phyloP scores from a whole-genome alignment of 2,888 invertebrate species.

The Mesorhabditis belari region DNA sequence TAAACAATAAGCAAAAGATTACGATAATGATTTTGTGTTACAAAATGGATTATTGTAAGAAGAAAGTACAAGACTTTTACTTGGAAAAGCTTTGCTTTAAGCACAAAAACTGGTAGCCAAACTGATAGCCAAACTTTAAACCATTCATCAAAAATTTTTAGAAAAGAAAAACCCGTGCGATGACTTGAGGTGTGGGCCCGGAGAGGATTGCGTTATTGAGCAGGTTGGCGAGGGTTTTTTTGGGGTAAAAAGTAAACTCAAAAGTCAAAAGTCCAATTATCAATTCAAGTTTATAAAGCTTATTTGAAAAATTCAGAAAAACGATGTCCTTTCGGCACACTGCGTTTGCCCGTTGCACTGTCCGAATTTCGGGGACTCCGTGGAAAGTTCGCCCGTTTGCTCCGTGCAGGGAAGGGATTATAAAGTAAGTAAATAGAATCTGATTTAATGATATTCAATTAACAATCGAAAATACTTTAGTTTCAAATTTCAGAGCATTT shows the following conservation, averaged over 20 bases:
- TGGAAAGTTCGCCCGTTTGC: conserved; percentile 64
- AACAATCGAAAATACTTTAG: conserved; percentile 35
- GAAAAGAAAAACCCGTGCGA: conserved; percentile 39
- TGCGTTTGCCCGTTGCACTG: conserved; percentile 35
- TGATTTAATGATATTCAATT: neutral
- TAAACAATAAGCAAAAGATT: too few relatives aligned
- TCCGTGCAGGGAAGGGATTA: conserved; percentile 61
- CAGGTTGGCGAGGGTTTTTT: conserved; percentile 12
- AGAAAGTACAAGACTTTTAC: too few relatives aligned
- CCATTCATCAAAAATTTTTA: conserved; percentile 8
- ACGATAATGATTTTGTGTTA: too few relatives aligned
- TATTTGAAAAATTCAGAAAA: conserved; percentile 4
- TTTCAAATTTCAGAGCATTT: conserved; percentile 33
- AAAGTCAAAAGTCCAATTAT: too few relatives aligned
- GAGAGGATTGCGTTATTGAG: conserved; percentile 36
- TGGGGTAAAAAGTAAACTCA: neutral
- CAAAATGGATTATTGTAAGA: too few relatives aligned
- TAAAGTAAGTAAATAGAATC: conserved; percentile 2
- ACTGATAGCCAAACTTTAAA: neutral
- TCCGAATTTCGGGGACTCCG: conserved; percentile 34
- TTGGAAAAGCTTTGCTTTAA: too few relatives aligned
- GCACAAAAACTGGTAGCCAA: too few relatives aligned
- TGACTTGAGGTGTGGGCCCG: conserved; percentile 37
- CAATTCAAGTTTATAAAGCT: neutral
- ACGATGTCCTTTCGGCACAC: conserved; percentile 24